Evolutionary conservation across 2,888 invertebrate genomes (phyloP).

Genomic region (Cantharis lateralis): DNA sequence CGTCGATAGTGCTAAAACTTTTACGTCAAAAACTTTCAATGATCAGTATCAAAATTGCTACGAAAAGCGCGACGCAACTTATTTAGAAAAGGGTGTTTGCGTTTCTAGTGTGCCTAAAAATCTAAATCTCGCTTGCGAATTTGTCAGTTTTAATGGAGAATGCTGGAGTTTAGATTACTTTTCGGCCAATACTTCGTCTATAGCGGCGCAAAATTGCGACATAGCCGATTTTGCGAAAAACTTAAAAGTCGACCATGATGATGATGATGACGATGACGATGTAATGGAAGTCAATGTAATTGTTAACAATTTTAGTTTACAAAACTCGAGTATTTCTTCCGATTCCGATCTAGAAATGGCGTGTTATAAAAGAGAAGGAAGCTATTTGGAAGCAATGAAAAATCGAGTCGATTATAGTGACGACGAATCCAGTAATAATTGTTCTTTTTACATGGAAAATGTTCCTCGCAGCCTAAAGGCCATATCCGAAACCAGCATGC

Average conservation of each 20-base stretch:
- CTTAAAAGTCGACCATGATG: not conserved
- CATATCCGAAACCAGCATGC: conserved; percentile 53
- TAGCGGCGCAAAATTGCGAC: conserved; percentile 56
- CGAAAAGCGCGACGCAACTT: conserved; percentile 24
- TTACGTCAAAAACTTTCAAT: conserved; percentile 23
- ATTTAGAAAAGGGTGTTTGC: conserved; percentile 51
- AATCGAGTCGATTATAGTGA: conserved; percentile 53
- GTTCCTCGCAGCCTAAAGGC: conserved; percentile 51
- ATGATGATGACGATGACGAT: not conserved
- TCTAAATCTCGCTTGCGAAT: conserved; percentile 63
- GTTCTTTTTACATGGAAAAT: conserved; percentile 37
- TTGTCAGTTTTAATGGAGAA: conserved; percentile 34
- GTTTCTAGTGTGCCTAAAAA: conserved; percentile 68
- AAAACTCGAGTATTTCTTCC: conserved; percentile 34
- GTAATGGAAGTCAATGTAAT: conserved; percentile 4
- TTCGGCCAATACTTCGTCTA: conserved; percentile 38
- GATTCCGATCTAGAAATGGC: conserved; percentile 29
- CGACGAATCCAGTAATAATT: conserved; percentile 60
- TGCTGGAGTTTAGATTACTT: conserved; percentile 34
- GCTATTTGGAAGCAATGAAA: conserved; percentile 53
- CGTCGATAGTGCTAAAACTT: conserved; percentile 25
- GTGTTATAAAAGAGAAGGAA: conserved; percentile 50
- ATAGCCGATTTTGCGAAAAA: conserved; percentile 46
- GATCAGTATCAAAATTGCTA: conserved; percentile 27
- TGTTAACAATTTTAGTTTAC: conserved; percentile 7